Conservation (phyloP, 1,140 invertebrate genomes). For the Campoletis sonorensis region DNA sequence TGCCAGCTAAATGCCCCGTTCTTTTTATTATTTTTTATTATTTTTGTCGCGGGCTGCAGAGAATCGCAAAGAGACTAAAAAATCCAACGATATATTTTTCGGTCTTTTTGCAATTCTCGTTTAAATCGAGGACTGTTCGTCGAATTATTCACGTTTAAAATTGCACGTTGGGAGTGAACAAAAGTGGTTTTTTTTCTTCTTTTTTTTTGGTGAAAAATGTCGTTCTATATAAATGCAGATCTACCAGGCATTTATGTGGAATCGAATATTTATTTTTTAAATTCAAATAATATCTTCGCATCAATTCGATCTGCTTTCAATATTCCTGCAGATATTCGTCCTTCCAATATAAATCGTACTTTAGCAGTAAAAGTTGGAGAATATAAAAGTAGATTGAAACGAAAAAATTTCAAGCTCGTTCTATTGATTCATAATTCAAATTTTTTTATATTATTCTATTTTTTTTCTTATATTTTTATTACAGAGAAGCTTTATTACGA, state of each 20-base stretch:
- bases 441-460: constrained; percentile 27
- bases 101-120: neutral
- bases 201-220: constrained; percentile 4
- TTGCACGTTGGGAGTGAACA: neutral
- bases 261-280: constrained; percentile 16
- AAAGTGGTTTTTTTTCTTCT: neutral
- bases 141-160: constrained; percentile 36
- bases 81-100: neutral
- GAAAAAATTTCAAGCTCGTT: neutral
- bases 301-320: constrained; percentile 4
- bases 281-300: constrained; percentile 29
- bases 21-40: neutral
- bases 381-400: constrained; percentile 4
- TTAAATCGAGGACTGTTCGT: constrained; percentile 9
- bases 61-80: neutral
- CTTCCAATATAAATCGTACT: neutral
- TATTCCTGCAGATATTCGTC: neutral
- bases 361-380: neutral
- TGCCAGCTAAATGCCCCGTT: neutral
- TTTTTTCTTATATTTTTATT: neutral
- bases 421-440: constrained; percentile 10
- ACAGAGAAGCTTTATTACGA: constrained; percentile 88
- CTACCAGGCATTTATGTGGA: too few species aligned
- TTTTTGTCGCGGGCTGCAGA: too few species aligned
- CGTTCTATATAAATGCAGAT: neutral